Percentiles rank a stretch among this genome's conserved stretches.
These are phyloP conservation scores for Lasioglossum albipes DNA, from an alignment of 1,140 invertebrate species.

Conservation along the genomic window DNA sequence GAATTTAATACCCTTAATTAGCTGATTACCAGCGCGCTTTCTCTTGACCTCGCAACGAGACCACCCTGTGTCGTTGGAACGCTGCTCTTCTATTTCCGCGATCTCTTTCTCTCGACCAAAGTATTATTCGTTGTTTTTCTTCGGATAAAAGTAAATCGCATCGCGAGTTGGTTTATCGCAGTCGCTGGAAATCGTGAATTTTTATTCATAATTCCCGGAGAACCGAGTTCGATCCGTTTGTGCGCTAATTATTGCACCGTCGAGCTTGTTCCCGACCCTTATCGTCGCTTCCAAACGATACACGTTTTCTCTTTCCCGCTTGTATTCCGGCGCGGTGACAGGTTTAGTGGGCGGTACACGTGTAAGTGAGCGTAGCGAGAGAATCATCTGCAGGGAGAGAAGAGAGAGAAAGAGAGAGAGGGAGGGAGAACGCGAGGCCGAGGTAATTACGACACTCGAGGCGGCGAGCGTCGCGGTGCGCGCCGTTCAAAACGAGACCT, in stretches of 20 bases:
- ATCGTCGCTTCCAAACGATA: slow-evolving; percentile 30
- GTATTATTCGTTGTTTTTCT: too few relatives aligned
- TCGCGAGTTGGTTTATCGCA: too few relatives aligned
- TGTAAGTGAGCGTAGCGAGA: slow-evolving; percentile 56
- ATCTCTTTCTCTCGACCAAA: too few relatives aligned
- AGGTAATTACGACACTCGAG: slow-evolving; percentile 76
- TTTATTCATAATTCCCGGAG: too few relatives aligned
- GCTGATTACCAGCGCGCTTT: slow-evolving; percentile 19
- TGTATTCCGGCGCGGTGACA: slow-evolving; percentile 49
- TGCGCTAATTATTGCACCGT: slow-evolving; percentile 76
- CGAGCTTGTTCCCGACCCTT: slow-evolving; percentile 39
- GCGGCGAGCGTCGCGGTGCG: slow-evolving; percentile 24
- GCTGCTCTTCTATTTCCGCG: too few relatives aligned
- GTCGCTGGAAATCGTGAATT: too few relatives aligned
- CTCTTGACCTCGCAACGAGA: not conserved
- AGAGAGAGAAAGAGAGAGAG: slow-evolving; percentile 29
- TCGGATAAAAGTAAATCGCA: too few relatives aligned
- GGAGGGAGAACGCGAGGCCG: slow-evolving; percentile 48
- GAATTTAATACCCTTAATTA: slow-evolving; percentile 48
- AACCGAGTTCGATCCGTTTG: slow-evolving; percentile 57
- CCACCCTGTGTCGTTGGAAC: too few relatives aligned
- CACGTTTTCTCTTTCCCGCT: slow-evolving; percentile 40
- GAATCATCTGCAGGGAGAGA: slow-evolving; percentile 33
- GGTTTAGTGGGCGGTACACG: slow-evolving; percentile 62
- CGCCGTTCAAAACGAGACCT: slow-evolving; percentile 25